phyloP scores from a whole-genome alignment of 2,113 vertebrate genomes.

The Hippocampus abdominalis region DNA sequence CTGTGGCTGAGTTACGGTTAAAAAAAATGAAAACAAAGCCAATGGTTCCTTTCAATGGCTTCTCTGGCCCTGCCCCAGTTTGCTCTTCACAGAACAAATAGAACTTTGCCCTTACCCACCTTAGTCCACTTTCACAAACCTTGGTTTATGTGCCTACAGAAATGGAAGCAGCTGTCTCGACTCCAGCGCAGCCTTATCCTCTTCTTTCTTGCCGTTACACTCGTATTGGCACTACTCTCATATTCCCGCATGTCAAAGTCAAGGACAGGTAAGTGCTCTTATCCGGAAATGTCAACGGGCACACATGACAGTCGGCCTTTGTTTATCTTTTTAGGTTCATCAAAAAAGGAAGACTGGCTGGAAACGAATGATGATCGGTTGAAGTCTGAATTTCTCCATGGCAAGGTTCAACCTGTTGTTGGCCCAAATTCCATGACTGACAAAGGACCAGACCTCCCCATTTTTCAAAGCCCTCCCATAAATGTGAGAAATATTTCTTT shows the following conservation, averaged over 20 bases:
- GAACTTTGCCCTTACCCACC: not conserved
- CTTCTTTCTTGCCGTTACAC: slow-evolving; percentile 77
- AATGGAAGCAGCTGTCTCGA: slow-evolving; percentile 95
- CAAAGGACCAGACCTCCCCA: slow-evolving; percentile 42
- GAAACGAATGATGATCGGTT: slow-evolving; percentile 61
- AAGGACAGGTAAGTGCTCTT: slow-evolving; percentile 77
- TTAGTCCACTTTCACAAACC: not conserved
- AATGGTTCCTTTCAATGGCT: slow-evolving; percentile 1
- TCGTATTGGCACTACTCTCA: slow-evolving; percentile 77
- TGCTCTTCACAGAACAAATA: not conserved
- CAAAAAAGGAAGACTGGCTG: slow-evolving; percentile 62
- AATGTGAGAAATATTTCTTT: slow-evolving; percentile 50
- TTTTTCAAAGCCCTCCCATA: slow-evolving; percentile 50
- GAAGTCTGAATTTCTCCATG: slow-evolving; percentile 70
- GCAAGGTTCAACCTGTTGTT: slow-evolving; percentile 31
- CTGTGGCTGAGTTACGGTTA: not conserved
- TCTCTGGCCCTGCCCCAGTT: not conserved
- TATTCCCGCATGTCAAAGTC: slow-evolving; percentile 73
- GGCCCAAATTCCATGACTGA: slow-evolving; percentile 29
- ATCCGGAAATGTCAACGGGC: not conserved
- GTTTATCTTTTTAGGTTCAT: slow-evolving; percentile 55
- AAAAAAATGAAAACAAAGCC: not conserved
- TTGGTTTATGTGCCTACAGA: slow-evolving; percentile 67
- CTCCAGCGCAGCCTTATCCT: slow-evolving; percentile 86
- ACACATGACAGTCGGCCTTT: not conserved